Evolutionary conservation across 2,797 vertebrate species (phyloP), one percentile per base, ranked within the genome.

Genomic region (Anabacerthia variegaticeps): DNA sequence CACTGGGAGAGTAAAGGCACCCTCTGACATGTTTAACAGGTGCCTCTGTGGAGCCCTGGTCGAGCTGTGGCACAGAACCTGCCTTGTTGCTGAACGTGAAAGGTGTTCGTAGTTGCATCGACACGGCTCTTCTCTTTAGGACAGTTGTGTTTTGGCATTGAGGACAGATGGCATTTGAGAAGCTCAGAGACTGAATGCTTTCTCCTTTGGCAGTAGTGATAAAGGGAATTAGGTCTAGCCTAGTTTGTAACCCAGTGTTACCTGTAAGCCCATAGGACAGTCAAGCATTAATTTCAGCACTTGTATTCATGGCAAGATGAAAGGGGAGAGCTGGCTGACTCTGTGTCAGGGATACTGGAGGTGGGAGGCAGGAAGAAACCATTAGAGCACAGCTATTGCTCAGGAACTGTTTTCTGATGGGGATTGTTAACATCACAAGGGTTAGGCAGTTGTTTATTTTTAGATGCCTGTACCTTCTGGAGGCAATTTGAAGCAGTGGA

Each of bases 361-460:
- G 56, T 58, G 65, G 61, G 61, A 84, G 62, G 66, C 43, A 90
- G 62, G 51, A 19, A 44, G 80, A 88, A 85, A 3, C 0, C 61
- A 43, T 81, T 6, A 76, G 76, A 76, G 89, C 39, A 48, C 69
- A 86, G 66, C 76, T 71, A 59, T 62, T 88, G 73, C 85, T 93
- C 79, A 73, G 93, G 68, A 91, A 8, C 79, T 84, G 22, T 23
- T 89, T 84, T 78, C 73, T 93, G 73, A 34, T 32, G 66, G 85
- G 76, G 39, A 43, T 59, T 94, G 82, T 85, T 94, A 94, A 69
- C 89, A 92, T 88, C 82, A 62, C 62, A 56, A 52, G 62, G 58
- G 86, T 91, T 92, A 82, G 85, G 66, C 56, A 83, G 73, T 32
- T 94, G 87, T 76, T 87, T 93, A 84, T 91, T 97, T 96, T 96